Conservation (phyloP, 2,888 invertebrate genomes). For the Podotricha telesiphe region DNA sequence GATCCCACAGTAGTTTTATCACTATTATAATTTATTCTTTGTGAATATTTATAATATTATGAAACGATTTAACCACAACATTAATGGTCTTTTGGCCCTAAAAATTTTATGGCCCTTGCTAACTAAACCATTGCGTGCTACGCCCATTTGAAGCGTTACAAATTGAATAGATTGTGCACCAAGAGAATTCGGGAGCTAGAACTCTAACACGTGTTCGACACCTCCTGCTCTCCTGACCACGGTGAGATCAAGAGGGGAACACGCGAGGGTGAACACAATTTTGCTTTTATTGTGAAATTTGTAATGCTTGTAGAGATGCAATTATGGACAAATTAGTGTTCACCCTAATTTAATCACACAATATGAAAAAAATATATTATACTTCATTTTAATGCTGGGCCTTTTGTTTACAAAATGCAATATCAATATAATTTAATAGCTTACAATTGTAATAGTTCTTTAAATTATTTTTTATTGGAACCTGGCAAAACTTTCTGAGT, state of each 20-base stretch:
- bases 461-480: too few species aligned
- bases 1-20: too few species aligned
- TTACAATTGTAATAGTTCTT: neutral
- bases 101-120: slow-evolving; percentile 57
- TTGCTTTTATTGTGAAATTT: slow-evolving; percentile 70
- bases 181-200: slow-evolving; percentile 56
- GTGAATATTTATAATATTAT: neutral
- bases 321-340: slow-evolving; percentile 37
- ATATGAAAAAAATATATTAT: neutral
- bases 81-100: slow-evolving; percentile 43
- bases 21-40: too few species aligned
- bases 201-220: slow-evolving; percentile 79
- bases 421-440: neutral
- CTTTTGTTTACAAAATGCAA: neutral
- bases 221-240: slow-evolving; percentile 65
- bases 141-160: slow-evolving; percentile 63
- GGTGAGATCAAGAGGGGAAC: slow-evolving; percentile 52
- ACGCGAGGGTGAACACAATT: slow-evolving; percentile 62
- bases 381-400: neutral
- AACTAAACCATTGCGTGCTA: slow-evolving; percentile 63
- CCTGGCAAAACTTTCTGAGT: too few species aligned
- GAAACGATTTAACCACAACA: slow-evolving; percentile 27
- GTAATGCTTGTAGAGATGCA: slow-evolving; percentile 58
- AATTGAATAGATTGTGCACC: slow-evolving; percentile 69
- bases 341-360: slow-evolving; percentile 6